Evolutionary conservation across 2,888 invertebrate species (phyloP).

Genomic region (Tetheella fluctuosa): DNA sequence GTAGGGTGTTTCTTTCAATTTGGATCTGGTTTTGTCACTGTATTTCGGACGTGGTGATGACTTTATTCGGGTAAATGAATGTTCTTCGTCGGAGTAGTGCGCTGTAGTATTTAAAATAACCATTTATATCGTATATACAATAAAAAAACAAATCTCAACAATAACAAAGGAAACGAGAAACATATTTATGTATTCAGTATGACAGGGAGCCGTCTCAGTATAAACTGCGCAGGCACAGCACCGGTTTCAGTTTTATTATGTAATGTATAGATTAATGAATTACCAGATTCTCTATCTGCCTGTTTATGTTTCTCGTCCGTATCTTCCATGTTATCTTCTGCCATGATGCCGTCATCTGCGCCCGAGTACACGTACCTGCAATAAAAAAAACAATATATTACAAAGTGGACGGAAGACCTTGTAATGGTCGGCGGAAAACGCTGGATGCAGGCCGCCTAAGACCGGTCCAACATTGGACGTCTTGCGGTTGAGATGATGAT

Average conservation of each 20-base stretch:
- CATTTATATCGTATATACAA: background rate
- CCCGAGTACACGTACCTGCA: slow-evolving; percentile 70
- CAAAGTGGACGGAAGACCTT: no score
- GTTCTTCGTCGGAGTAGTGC: slow-evolving; percentile 51
- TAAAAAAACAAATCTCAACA: no score
- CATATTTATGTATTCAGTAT: no score
- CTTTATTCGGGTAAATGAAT: slow-evolving; percentile 28
- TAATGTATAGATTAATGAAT: background rate
- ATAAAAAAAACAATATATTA: no score
- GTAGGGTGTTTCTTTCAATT: slow-evolving; percentile 19
- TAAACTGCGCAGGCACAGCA: no score
- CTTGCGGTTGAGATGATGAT: no score
- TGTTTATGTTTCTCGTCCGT: slow-evolving; percentile 44
- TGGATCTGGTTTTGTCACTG: slow-evolving; percentile 24
- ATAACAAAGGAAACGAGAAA: no score
- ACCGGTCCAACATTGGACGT: no score
- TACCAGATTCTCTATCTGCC: slow-evolving; percentile 45
- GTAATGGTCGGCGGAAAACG: no score
- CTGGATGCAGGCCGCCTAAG: no score
- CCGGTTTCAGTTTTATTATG: no score
- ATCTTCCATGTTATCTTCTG: slow-evolving; percentile 61
- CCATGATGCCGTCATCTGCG: slow-evolving; percentile 67
- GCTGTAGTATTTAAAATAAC: slow-evolving; percentile 24
- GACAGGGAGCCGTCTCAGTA: no score
- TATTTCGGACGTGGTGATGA: slow-evolving; percentile 22